These are phyloP conservation scores for Sebastes cheni DNA, from an alignment of 2,797 vertebrate species.

Conservation along the genomic window DNA sequence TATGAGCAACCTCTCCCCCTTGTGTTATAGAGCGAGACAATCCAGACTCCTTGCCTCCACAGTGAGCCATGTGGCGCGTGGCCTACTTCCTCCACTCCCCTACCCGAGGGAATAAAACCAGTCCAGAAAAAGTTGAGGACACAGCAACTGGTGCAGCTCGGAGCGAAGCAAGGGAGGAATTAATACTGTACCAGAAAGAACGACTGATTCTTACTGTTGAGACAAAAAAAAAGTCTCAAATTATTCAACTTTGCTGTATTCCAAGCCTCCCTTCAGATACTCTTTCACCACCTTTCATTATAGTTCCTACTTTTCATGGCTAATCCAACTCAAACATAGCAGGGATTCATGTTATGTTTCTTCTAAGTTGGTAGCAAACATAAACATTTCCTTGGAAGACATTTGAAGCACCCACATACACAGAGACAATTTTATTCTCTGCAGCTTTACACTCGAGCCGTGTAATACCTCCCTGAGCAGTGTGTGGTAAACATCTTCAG, in stretches of 20 bases:
- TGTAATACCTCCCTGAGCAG: slow-evolving; percentile 2
- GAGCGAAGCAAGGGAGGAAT: slow-evolving; percentile 42
- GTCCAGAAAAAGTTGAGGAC: slow-evolving; percentile 60
- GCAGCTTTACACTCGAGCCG: background rate
- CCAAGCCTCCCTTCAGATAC: background rate
- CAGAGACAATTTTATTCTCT: background rate
- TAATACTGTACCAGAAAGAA: slow-evolving; percentile 28
- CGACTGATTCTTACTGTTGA: slow-evolving; percentile 4
- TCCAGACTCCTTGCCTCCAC: slow-evolving; percentile 58
- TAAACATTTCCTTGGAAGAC: background rate
- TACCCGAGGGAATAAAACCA: slow-evolving; percentile 53
- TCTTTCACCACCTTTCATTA: slow-evolving; percentile 25
- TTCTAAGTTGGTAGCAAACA: slow-evolving; percentile 4
- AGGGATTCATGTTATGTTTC: slow-evolving; percentile 18
- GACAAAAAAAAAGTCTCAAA: slow-evolving; percentile 7
- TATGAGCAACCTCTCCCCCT: slow-evolving; percentile 50
- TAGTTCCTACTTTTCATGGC: slow-evolving; percentile 1
- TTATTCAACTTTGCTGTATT: background rate
- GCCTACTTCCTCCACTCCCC: slow-evolving; percentile 70
- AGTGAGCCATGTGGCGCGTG: slow-evolving; percentile 65
- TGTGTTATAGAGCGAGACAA: slow-evolving; percentile 44
- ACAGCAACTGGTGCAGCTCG: slow-evolving; percentile 54
- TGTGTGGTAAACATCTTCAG: slow-evolving; percentile 24
- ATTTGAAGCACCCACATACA: background rate
- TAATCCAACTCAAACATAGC: background rate